Base-by-base conservation (phyloP, 2,888 invertebrate species). In the Malthinus flaveolus region DNA sequence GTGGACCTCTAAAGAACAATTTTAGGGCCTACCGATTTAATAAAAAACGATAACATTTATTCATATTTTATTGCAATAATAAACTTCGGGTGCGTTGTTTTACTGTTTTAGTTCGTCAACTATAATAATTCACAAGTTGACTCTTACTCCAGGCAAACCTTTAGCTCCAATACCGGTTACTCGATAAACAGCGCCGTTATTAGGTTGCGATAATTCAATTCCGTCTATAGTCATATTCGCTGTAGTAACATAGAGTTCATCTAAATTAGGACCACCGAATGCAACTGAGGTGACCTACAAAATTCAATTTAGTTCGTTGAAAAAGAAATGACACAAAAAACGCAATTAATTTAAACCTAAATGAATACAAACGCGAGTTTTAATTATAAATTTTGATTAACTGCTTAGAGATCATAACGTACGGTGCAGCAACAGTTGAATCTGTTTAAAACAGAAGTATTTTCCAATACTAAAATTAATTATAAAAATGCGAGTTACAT, bases 241-340 rank as follows among this genome's bases (percentile, higher is more conserved):
- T 0, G 85, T 82, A 1, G 91, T 91, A 36, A 90, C 89, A 75
- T 82, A 91, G 51, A 91, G 77, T 62, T 84, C 83, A 67, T 88
- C 88, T 52, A 87, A 77, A 65, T 82, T 78, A 3, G 82, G 78
- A 0, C 91, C 91, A 1, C 91, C 91, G 76, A 87, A 91, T 12
- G 88, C 86, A 11, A 82, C 84, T 0, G 91, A 90, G 1, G 91
- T 91, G 45, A 72, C 64, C 73, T 73, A 53, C 32, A 63, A 67
- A 54, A 50, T 44, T 42, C 0, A 7, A 8, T 39, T 35, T 37
- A 33, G 7, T 15, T 9, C 13, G 9, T 44, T 32, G 13, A 42
- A 11, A 49, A 23, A 4, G 9, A 13, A 36, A 31, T 45, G 4
- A 45, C 32, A 15, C 11, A 11, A 10, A 35, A 10, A n/a, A 35